Evolutionary conservation across 2,888 invertebrate genomes (phyloP), one percentile per base, ranked within the genome.

Genomic region (Pristionchus arcanus): DNA sequence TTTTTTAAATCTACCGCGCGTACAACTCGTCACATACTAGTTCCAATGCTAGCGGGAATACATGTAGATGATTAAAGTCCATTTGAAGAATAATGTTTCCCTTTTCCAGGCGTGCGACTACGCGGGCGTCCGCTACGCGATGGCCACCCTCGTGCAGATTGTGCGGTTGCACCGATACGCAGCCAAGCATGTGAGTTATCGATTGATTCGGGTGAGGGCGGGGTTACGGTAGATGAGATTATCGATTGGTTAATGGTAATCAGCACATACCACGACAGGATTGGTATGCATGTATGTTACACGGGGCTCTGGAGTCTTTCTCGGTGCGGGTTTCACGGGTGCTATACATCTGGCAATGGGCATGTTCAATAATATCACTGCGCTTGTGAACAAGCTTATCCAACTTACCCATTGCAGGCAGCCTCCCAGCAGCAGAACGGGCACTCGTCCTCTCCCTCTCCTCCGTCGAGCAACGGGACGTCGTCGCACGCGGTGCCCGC

Each of bases 111-210:
- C 96, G 87, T 96, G 96, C 53, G 96, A 96, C 94, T 94, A 96
- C 74, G 95, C 96, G 63, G 96, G 96, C 37, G 94, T 97, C 31
- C 96, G 96, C 93, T 96, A 96, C 94, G 96, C 96, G 7, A 93
- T 94, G 83, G 91, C 93, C 0, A 94, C 94, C 2, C 91, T 94
- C 71, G 92, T 93, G 11, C 94, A 94, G 90, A 93, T 94, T 37
- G 77, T 94, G 2, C 81, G 94, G 19, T 89, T 93, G n/a, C 93
- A 93, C 71, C 92, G 91, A 90, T 93, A 86, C 49, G 91, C 90
- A 19, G 59, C 59, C 21, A 59, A 66, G 42, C 77, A 89, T 9
- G 71, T 71, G 42, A 86, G 42, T n/a, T 2, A 55, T 83, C 68
- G 11, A 68, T n/a, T 28, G 28, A n/a, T 68, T n/a, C n/a, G n/a